Percentiles rank a stretch among this genome's conserved stretches.
These are phyloP conservation scores for Eucidaris tribuloides DNA, from an alignment of 35 echinoderm and acorn worm species.

Conservation along the genomic window DNA sequence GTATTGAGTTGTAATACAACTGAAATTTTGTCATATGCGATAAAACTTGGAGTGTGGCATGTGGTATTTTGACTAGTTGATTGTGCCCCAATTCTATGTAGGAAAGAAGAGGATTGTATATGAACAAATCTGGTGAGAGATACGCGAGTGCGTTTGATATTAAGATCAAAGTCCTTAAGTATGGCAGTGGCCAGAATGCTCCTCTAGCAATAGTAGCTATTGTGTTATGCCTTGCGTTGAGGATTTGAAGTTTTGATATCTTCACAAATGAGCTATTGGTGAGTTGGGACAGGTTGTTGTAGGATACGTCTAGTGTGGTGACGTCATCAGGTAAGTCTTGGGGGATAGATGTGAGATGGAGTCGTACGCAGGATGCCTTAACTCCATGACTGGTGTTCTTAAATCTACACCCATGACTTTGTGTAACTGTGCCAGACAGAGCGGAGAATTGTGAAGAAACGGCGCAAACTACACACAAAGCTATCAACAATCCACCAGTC, in stretches of 20 bases:
- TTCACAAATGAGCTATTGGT: not conserved
- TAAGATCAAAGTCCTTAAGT: not conserved
- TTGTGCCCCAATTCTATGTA: not conserved
- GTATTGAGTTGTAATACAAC: not conserved
- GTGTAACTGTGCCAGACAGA: too few relatives aligned
- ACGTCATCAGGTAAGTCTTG: not conserved
- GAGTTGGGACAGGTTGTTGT: not conserved
- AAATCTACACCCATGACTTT: too few relatives aligned
- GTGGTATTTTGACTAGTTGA: not conserved
- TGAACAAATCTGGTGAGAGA: not conserved
- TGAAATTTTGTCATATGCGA: not conserved
- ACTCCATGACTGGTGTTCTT: slow-evolving; percentile 1
- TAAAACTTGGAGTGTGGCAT: not conserved
- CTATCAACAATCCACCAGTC: too few relatives aligned
- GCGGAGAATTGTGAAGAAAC: too few relatives aligned
- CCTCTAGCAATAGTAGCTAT: not conserved
- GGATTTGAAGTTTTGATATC: not conserved
- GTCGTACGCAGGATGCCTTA: not conserved
- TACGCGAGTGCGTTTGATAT: not conserved
- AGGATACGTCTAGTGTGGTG: not conserved
- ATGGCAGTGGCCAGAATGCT: not conserved
- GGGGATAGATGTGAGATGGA: not conserved
- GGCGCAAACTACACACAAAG: too few relatives aligned
- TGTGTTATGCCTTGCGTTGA: not conserved
- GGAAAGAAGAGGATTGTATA: not conserved